Base-by-base conservation (phyloP, 64 coral and sea anemone species). In the Orbicella faveolata region DNA sequence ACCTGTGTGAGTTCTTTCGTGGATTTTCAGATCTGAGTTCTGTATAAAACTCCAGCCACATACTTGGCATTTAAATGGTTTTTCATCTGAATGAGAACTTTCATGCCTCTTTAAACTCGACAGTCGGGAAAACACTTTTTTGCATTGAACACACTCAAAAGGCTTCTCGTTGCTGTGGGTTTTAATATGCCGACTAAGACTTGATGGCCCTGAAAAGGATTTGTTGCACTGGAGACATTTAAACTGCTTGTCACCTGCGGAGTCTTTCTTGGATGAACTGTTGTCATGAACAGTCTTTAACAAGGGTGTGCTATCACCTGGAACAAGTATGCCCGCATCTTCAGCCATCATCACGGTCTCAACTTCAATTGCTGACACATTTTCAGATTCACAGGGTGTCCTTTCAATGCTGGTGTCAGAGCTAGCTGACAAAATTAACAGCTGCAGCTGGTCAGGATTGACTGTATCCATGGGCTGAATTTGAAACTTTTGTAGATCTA, bases 1-100 rank as follows among this genome's bases (percentile, higher is more conserved):
- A 16, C 77, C 88, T 16, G 88, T 89, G 64, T 89, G 88, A 34
- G 63, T 79, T 79, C 88, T 89, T 89, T 70, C 76, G 18, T 89
- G 88, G 15, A 89, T 80, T 34, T 70, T 79, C n/a, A 89, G 77
- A 78, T 89, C 63, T 33, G 63, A 70, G 51, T 89, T 81, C 48
- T 70, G 64, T 17, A 55, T 36, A 78, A 89, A 89, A 3, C 75
- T 66, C 62, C 61, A 78, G 2, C 76, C 88, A 66, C 88, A 89
- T 0, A 79, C 74, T 14, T 76, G 79, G 51, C 88, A 89, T 64
- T 79, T 79, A 23, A 81, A 89, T 61, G 88, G 88, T 52, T 77
- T 78, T 26, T 89, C 88, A 6, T 51, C 76, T 20, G 76, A 17
- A 68, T 89, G 88, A 34, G 76, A 78, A 16, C 39, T 55, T 62